Percentiles rank a stretch among this genome's conserved stretches.
Conservation (phyloP, 2,888 invertebrate genomes). For the Zaprionus lineosus region DNA sequence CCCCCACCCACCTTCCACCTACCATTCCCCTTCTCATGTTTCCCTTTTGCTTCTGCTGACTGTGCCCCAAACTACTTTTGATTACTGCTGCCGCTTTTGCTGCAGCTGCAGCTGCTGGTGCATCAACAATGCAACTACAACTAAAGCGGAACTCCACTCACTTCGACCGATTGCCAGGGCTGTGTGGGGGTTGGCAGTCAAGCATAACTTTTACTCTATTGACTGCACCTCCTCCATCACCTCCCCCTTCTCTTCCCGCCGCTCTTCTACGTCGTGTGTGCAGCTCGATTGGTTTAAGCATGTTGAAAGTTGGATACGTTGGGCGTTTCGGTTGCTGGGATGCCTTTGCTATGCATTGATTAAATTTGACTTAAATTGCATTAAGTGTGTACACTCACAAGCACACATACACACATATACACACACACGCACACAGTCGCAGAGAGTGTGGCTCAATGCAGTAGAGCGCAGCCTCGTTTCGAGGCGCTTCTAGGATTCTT, state of each 20-base stretch:
- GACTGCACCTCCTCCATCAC: conserved; percentile 38
- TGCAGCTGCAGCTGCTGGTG: conserved; percentile 29
- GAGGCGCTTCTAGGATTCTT: conserved; percentile 37
- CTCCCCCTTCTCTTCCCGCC: background rate
- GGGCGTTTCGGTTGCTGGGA: conserved; percentile 31
- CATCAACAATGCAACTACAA: conserved; percentile 36
- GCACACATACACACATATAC: conserved; percentile 6
- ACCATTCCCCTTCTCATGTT: background rate
- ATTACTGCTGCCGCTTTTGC: conserved; percentile 64
- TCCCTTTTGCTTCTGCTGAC: conserved; percentile 22
- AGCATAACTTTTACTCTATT: conserved; percentile 77
- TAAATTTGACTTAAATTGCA: conserved; percentile 76
- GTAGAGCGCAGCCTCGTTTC: conserved; percentile 40
- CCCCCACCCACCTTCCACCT: background rate
- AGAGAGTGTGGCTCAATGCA: conserved; percentile 3
- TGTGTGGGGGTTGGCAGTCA: conserved; percentile 47
- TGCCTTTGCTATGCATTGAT: conserved; percentile 69
- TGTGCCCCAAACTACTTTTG: conserved; percentile 67
- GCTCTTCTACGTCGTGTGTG: conserved; percentile 34
- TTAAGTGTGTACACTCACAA: conserved; percentile 49
- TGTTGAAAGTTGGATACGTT: conserved; percentile 54
- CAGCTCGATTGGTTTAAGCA: conserved; percentile 60
- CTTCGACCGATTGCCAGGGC: conserved; percentile 7
- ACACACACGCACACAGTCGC: background rate
- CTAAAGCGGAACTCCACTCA: conserved; percentile 57